phyloP scores from a whole-genome alignment of 2,797 vertebrate genomes.

The Apodemus agrarius region DNA sequence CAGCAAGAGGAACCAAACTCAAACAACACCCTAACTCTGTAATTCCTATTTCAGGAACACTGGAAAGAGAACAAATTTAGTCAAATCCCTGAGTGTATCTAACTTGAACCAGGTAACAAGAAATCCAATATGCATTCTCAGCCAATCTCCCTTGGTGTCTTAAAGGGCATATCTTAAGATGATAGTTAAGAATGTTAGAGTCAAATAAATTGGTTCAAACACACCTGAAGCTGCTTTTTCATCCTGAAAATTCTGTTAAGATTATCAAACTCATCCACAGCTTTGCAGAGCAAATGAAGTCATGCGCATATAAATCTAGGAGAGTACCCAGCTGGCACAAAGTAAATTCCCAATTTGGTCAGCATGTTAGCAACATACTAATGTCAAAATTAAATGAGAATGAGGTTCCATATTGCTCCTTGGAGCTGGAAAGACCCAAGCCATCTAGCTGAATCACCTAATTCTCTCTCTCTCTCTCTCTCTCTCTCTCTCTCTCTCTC shows the following conservation, averaged over 20 bases:
- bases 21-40: background rate
- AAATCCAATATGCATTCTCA: background rate
- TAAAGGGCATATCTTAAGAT: background rate
- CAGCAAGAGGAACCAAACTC: background rate
- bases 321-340: background rate
- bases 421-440: constrained; percentile 3
- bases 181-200: constrained; percentile 29
- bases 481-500: too few species aligned
- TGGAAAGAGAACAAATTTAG: background rate
- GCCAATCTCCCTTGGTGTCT: background rate
- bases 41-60: constrained; percentile 36
- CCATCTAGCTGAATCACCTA: background rate
- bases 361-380: background rate
- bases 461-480: too few species aligned
- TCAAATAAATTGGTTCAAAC: background rate
- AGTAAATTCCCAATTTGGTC: background rate
- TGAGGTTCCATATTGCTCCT: background rate
- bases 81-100: background rate
- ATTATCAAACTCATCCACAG: background rate
- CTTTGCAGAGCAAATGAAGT: constrained; percentile 11
- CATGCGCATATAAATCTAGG: background rate
- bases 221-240: background rate
- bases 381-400: constrained; percentile 13
- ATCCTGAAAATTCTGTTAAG: constrained; percentile 6
- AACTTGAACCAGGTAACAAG: background rate